These are phyloP conservation scores for Lissonota sp. DNA, from an alignment of 2,888 invertebrate genomes.

Conservation along the genomic window DNA sequence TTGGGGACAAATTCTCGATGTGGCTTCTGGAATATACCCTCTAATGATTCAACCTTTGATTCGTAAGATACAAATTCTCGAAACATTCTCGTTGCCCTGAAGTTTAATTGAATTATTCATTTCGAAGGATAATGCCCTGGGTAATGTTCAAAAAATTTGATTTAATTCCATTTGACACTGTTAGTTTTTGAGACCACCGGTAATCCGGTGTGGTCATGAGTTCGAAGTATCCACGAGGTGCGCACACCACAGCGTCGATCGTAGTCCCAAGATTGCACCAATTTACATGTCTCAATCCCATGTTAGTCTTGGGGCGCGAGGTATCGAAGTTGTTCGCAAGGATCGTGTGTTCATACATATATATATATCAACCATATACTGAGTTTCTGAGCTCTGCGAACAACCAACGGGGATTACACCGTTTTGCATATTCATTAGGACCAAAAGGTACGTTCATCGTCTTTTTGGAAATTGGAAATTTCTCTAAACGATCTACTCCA, in stretches of 20 bases:
- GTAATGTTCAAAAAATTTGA: too few species aligned
- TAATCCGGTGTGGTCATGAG: conserved; percentile 70
- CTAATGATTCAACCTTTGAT: too few species aligned
- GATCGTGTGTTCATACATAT: conserved; percentile 37
- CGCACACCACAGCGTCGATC: conserved; percentile 75
- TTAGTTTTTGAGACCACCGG: conserved; percentile 71
- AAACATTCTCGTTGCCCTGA: too few species aligned
- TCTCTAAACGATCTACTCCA: not conserved
- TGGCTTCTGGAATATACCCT: too few species aligned
- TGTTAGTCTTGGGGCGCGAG: conserved; percentile 73
- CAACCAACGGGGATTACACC: conserved; percentile 40
- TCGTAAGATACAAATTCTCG: too few species aligned
- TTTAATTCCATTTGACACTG: not conserved
- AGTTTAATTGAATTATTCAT: too few species aligned
- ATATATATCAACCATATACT: conserved; percentile 37
- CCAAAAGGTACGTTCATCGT: conserved; percentile 22
- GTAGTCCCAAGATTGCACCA: conserved; percentile 80
- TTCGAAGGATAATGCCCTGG: too few species aligned
- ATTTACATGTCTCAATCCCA: conserved; percentile 83
- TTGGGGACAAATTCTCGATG: too few species aligned
- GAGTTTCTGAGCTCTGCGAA: conserved; percentile 26
- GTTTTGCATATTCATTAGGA: conserved; percentile 78
- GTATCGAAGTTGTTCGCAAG: conserved; percentile 67
- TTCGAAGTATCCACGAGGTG: conserved; percentile 71
- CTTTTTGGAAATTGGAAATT: conserved; percentile 10